Conservation (phyloP, 2,113 vertebrate species). For the Panurus biarmicus region DNA sequence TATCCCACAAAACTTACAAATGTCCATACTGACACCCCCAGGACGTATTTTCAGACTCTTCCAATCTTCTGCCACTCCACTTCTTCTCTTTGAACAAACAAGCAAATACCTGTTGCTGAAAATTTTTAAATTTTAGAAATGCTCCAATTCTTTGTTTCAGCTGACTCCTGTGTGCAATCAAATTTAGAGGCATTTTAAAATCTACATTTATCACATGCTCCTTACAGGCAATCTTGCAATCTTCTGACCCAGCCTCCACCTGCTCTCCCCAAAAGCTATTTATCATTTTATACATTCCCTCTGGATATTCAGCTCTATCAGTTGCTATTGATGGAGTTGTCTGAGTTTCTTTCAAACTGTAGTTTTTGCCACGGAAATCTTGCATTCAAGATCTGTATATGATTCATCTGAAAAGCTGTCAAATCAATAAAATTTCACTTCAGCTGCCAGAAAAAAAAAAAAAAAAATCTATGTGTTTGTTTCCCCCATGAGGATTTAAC, state of each 20-base stretch:
- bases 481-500: not conserved
- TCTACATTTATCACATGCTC: not conserved
- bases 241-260: not conserved
- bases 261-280: not conserved
- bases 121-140: not conserved
- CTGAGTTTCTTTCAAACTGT: not conserved
- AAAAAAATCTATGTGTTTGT: not conserved
- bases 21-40: not conserved
- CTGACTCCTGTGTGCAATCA: not conserved
- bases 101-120: not conserved
- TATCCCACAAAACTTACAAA: not conserved
- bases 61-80: not conserved
- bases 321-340: not conserved
- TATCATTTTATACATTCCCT: not conserved
- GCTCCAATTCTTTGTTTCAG: not conserved
- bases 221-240: not conserved
- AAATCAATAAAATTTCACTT: conserved; percentile 38
- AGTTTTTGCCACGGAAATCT: not conserved
- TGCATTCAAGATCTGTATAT: not conserved
- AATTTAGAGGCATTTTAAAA: not conserved
- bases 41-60: not conserved
- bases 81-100: not conserved
- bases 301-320: not conserved
- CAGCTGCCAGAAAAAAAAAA: not conserved
- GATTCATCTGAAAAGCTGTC: conserved; percentile 16